Evolutionary conservation across 2,888 invertebrate species (phyloP).

Genomic region (Mythimna albipuncta): DNA sequence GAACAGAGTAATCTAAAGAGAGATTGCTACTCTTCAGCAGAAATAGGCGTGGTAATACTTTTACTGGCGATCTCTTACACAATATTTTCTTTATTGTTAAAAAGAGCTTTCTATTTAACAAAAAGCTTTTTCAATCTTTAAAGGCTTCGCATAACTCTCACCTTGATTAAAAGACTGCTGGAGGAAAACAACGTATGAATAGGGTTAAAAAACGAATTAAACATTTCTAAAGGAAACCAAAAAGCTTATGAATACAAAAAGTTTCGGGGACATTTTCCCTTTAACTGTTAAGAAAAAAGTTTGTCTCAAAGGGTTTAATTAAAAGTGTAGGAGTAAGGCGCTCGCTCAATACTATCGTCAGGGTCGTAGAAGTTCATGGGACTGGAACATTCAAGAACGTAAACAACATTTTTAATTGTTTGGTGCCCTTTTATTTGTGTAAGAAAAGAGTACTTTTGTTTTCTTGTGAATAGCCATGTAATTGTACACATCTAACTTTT

Average conservation of each 20-base stretch:
- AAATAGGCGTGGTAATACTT: background rate
- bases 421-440: background rate
- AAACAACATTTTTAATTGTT: conserved; percentile 10
- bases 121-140: background rate
- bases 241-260: background rate
- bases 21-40: background rate
- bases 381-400: background rate
- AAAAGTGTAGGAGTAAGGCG: too few species aligned
- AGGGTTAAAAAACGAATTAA: background rate
- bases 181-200: background rate
- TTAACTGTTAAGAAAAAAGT: conserved; percentile 3
- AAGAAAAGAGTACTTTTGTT: background rate
- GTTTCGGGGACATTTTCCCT: background rate
- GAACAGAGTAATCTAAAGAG: background rate
- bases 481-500: too few species aligned
- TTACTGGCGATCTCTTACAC: background rate
- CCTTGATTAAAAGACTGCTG: background rate
- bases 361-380: background rate
- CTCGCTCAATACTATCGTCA: background rate
- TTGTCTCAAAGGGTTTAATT: background rate
- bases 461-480: too few species aligned
- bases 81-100: background rate
- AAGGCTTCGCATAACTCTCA: background rate
- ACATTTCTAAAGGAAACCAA: background rate
- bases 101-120: background rate